Conservation (phyloP, 1,140 invertebrate species). For the Carposina sasakii region DNA sequence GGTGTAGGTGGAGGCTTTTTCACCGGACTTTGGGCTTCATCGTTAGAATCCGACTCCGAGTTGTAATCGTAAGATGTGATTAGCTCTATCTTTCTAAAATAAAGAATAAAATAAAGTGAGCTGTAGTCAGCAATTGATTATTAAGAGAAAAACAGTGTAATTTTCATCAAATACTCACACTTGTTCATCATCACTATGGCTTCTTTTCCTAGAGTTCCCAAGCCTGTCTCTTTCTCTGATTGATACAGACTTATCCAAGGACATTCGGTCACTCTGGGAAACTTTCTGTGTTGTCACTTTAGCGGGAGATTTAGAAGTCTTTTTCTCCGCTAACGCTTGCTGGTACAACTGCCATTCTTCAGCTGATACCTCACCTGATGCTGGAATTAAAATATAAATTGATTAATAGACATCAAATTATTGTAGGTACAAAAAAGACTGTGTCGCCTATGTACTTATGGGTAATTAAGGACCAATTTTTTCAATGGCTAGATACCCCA, state of each 20-base stretch:
- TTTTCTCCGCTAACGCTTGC: slow-evolving; percentile 55
- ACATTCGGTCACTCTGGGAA: not conserved
- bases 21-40: slow-evolving; percentile 41
- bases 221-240: slow-evolving; percentile 17
- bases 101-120: slow-evolving; percentile 5
- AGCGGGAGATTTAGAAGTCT: slow-evolving; percentile 27
- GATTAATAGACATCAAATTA: too few species aligned
- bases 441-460: too few species aligned
- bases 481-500: too few species aligned
- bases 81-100: slow-evolving; percentile 60
- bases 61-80: slow-evolving; percentile 64
- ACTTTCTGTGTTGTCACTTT: slow-evolving; percentile 16
- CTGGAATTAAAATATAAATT: too few species aligned
- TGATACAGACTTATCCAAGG: slow-evolving; percentile 20
- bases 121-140: not conserved
- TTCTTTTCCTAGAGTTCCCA: slow-evolving; percentile 31
- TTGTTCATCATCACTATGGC: slow-evolving; percentile 46
- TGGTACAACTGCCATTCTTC: slow-evolving; percentile 65
- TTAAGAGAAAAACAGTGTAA: not conserved
- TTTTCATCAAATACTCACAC: slow-evolving; percentile 36
- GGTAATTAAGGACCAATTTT: too few species aligned
- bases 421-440: too few species aligned
- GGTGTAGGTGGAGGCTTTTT: slow-evolving; percentile 20
- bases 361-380: slow-evolving; percentile 54
- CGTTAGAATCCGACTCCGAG: slow-evolving; percentile 62